phyloP scores from a whole-genome alignment of 2,888 invertebrate species.

The Eubasilissa splendida region DNA sequence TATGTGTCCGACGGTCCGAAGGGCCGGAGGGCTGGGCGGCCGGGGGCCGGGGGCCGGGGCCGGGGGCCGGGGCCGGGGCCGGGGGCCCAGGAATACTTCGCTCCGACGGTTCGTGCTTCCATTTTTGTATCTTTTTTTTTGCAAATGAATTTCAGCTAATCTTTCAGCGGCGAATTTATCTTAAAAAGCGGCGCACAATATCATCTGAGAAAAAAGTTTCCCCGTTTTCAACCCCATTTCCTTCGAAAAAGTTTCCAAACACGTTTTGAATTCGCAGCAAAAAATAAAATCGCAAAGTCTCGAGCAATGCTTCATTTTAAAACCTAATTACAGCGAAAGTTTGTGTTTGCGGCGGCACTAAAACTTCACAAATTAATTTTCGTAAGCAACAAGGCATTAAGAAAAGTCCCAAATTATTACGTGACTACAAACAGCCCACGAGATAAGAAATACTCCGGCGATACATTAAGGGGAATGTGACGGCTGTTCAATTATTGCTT shows the following conservation, averaged over 20 bases:
- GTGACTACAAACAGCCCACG: not conserved
- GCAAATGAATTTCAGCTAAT: constrained; percentile 39
- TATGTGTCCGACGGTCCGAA: not conserved
- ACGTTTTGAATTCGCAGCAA: constrained; percentile 26
- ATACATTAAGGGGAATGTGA: not conserved
- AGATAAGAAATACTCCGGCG: not conserved
- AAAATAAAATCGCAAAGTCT: constrained; percentile 23
- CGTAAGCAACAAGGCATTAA: constrained; percentile 39
- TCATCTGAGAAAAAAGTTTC: constrained; percentile 33
- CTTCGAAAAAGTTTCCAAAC: constrained; percentile 26
- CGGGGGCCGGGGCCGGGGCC: not conserved
- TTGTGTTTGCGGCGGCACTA: constrained; percentile 43
- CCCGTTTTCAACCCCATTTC: constrained; percentile 33
- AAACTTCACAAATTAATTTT: constrained; percentile 44
- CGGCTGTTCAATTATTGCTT: not conserved
- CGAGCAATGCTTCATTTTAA: constrained; percentile 45
- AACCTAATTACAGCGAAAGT: constrained; percentile 44
- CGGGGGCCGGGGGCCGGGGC: not conserved
- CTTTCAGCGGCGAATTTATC: constrained; percentile 32
- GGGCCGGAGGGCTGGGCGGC: not conserved
- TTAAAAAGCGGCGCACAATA: constrained; percentile 26
- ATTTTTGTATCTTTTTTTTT: constrained; percentile 19
- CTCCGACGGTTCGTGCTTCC: constrained; percentile 14
- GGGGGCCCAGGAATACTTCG: constrained; percentile 14
- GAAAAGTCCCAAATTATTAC: constrained; percentile 25